These are phyloP conservation scores for Poecilus cupreus DNA, from an alignment of 2,888 invertebrate species.

Conservation along the genomic window DNA sequence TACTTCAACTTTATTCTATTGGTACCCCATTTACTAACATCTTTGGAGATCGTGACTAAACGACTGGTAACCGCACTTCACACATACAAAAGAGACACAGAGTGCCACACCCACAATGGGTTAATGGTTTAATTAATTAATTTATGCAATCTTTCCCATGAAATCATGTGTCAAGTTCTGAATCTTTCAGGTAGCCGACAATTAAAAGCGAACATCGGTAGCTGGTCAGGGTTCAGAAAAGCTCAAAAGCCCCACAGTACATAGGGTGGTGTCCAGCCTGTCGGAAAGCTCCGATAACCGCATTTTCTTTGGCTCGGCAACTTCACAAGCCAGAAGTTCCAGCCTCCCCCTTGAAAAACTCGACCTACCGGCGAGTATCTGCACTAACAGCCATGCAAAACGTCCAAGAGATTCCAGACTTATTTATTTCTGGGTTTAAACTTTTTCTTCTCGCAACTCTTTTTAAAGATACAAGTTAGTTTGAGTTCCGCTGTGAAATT, in stretches of 20 bases:
- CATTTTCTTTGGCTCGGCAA: conserved; percentile 56
- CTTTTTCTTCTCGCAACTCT: conserved; percentile 46
- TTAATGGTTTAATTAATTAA: too few relatives aligned
- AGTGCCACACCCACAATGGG: too few relatives aligned
- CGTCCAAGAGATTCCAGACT: conserved; percentile 49
- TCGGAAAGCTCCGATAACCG: conserved; percentile 53
- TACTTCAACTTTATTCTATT: too few relatives aligned
- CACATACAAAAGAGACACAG: too few relatives aligned
- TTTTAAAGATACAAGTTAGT: conserved; percentile 37
- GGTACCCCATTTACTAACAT: too few relatives aligned
- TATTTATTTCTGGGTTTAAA: conserved; percentile 57
- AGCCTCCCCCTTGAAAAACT: neutral
- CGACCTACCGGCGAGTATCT: conserved; percentile 13
- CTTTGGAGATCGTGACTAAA: too few relatives aligned
- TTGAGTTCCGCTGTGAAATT: neutral
- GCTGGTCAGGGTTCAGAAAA: neutral
- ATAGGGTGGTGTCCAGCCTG: conserved; percentile 47
- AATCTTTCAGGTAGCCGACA: neutral
- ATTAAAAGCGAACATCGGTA: conserved; percentile 12
- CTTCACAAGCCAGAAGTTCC: conserved; percentile 31
- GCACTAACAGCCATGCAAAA: conserved; percentile 54
- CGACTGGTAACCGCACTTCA: too few relatives aligned
- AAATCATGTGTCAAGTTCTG: too few relatives aligned
- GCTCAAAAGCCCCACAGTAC: neutral
- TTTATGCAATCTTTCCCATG: too few relatives aligned